Evolutionary conservation across 2,797 vertebrate species (phyloP), one percentile per base, ranked within the genome.

Genomic region (Fistularia commersonii): DNA sequence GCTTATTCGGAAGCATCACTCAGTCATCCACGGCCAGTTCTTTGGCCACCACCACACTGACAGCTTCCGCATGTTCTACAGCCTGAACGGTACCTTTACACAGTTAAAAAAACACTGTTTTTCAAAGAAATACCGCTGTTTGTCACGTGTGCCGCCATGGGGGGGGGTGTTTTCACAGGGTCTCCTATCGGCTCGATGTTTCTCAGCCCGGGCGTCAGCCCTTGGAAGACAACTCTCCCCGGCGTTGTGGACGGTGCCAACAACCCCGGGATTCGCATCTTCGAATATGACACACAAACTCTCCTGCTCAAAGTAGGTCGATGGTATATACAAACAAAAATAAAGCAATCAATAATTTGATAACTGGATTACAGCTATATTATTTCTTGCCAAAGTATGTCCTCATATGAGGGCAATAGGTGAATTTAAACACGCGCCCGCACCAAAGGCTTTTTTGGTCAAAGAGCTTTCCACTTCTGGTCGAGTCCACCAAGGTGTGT

Each of bases 11-110:
- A 93, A 79, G 75, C 87, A 98, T 70, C 92, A 97, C 37, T 1
- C 37, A 0, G 87, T 94, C 45, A 92, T 98, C 0, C 69, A 74
- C 0, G 97, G 95, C 12, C 97, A 99, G 85, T 98, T 99, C 74
- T 99, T 98, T 2, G 96, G 95, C 5, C 97, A 98, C 76, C 95
- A 99, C 23, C 97, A 98, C 64, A 97, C 94, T 0, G 97, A 99
- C 70, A 91, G 85, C 74, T 99, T 98, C 46, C 88, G 90, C 41
- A 93, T 99, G 93, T 95, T 99, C 73, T 98, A 98, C 66, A 79
- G 72, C 23, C 38, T 85, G 60, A 75, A 92, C 57, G 90, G 77
- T 65, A 0, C 53, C 41, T 32, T 62, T 9, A 12, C 3, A 10
- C 12, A 7, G 15, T 9, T 10, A 3, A 9, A 15, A 3, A 9